A percentile compares a stretch with the other conserved stretches of the same genome.
phyloP scores from a whole-genome alignment of 37 sponge, comb jelly and placozoan species.

The Hexactinellida sp. region DNA sequence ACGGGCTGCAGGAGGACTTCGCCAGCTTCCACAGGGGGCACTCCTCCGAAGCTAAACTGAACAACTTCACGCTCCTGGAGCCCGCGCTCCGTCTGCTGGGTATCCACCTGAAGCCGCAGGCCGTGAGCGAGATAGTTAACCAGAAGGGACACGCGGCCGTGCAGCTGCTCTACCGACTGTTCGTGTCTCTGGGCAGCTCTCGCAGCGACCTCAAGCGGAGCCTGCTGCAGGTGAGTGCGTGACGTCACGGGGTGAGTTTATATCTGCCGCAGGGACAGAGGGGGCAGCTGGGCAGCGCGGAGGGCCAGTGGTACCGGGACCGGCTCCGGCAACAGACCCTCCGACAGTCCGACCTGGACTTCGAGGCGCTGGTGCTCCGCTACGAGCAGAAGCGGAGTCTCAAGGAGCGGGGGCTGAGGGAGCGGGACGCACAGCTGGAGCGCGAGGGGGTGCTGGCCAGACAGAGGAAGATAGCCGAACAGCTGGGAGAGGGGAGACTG shows the following conservation, averaged over 20 bases:
- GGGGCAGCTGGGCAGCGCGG: background rate
- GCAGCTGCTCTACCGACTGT: conserved; percentile 7
- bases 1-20: conserved; percentile 68
- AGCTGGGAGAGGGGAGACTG: conserved; percentile 64
- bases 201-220: background rate
- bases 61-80: conserved; percentile 77
- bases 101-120: conserved; percentile 68
- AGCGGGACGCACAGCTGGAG: conserved; percentile 36
- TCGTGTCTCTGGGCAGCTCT: background rate
- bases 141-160: background rate
- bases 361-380: conserved; percentile 51
- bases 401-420: conserved; percentile 5
- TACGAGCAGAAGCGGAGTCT: conserved; percentile 32
- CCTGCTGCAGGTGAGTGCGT: background rate
- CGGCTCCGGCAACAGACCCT: conserved; percentile 60
- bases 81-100: conserved; percentile 65
- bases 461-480: conserved; percentile 45
- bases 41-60: conserved; percentile 81
- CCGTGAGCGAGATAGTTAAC: background rate
- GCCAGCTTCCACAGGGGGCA: conserved; percentile 7
- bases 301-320: conserved; percentile 15
- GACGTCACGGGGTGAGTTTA: background rate
- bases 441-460: conserved; percentile 32
- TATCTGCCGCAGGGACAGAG: background rate
- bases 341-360: conserved; percentile 68